These are phyloP conservation scores for Zaprionus vittiger DNA, from an alignment of 1,140 invertebrate species.

Conservation along the genomic window DNA sequence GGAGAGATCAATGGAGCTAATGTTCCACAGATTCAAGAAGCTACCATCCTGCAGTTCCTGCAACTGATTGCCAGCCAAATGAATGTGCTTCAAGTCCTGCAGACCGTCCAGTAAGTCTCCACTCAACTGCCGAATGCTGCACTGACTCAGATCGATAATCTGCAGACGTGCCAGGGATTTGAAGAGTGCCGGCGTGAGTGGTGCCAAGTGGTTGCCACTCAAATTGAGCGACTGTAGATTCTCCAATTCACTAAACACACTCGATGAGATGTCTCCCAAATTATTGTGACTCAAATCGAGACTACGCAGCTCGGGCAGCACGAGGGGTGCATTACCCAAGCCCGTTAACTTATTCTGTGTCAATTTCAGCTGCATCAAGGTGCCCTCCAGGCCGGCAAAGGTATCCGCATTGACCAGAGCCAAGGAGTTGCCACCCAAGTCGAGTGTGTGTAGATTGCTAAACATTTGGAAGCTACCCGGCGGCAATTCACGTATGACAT, in stretches of 20 bases:
- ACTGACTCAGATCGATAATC: conserved; percentile 90
- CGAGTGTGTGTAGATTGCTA: conserved; percentile 89
- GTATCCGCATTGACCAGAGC: conserved; percentile 89
- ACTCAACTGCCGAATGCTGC: conserved; percentile 89
- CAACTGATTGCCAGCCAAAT: conserved; percentile 88
- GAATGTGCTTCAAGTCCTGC: conserved; percentile 87
- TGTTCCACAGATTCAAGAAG: conserved; percentile 90
- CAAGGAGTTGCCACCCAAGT: conserved; percentile 92
- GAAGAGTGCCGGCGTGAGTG: conserved; percentile 86
- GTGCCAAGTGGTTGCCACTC: conserved; percentile 90
- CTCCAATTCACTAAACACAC: conserved; percentile 89
- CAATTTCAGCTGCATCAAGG: conserved; percentile 89
- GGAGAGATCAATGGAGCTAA: conserved; percentile 90
- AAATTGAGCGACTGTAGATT: conserved; percentile 91
- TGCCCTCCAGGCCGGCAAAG: conserved; percentile 90
- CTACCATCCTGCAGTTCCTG: conserved; percentile 89
- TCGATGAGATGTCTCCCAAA: conserved; percentile 88
- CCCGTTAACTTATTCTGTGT: conserved; percentile 91
- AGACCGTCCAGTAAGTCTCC: conserved; percentile 89
- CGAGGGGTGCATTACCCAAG: conserved; percentile 87
- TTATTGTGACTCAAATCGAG: conserved; percentile 93
- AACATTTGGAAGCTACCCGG: conserved; percentile 91
- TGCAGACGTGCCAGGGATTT: conserved; percentile 87
- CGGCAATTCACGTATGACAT: conserved; percentile 94
- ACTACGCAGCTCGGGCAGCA: conserved; percentile 87